phyloP scores from a whole-genome alignment of 2,797 vertebrate species.

The Paramormyrops hopkinsi region DNA sequence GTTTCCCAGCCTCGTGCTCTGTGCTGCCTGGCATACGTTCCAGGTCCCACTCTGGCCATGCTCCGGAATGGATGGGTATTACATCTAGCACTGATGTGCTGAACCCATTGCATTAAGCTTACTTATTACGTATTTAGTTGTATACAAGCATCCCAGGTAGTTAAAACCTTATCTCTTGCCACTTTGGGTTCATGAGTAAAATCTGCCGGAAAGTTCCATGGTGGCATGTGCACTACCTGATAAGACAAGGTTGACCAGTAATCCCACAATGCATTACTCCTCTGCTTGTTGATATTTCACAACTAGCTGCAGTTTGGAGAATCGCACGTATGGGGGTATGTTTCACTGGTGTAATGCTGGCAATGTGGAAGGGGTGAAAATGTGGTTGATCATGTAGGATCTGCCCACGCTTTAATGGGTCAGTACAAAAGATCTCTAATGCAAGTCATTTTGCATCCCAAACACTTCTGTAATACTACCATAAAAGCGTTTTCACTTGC shows the following conservation, averaged over 20 bases:
- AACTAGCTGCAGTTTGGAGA: background rate
- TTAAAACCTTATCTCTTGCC: background rate
- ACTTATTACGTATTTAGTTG: background rate
- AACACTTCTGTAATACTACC: conserved; percentile 28
- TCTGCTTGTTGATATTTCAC: background rate
- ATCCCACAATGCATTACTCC: background rate
- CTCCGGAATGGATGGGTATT: background rate
- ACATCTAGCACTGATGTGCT: background rate
- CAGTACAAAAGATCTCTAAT: background rate
- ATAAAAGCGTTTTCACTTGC: conserved; percentile 32
- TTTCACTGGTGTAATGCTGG: background rate
- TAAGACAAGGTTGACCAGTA: background rate
- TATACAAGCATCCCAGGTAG: background rate
- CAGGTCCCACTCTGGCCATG: background rate
- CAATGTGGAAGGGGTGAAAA: background rate
- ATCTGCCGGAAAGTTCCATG: background rate
- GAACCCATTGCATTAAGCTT: background rate
- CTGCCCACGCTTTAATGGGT: background rate
- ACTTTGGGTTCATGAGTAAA: background rate
- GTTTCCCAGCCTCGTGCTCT: background rate
- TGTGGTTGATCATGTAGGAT: background rate
- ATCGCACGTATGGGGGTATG: background rate
- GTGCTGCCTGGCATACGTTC: background rate
- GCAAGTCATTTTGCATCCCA: background rate
- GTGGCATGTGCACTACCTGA: background rate